Conservation (phyloP, 2,113 vertebrate species). For the Columbina picui region DNA sequence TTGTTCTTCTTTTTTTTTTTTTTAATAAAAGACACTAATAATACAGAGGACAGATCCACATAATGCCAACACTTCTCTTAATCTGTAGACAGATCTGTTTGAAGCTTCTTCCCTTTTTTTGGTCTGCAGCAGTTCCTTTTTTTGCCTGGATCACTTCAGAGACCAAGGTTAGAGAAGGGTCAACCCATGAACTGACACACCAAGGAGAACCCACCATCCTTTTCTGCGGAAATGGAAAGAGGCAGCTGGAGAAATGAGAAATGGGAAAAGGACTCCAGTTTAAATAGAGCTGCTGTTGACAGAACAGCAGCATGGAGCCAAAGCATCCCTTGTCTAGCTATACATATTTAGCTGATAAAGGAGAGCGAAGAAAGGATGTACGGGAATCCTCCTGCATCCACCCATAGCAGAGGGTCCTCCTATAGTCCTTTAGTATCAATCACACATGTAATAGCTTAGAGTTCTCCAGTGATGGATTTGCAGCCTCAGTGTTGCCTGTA, state of each 20-base stretch:
- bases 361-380: rapidly evolving
- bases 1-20: background rate
- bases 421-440: background rate
- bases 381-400: background rate
- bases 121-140: background rate
- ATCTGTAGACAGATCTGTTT: background rate
- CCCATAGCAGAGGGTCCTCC: background rate
- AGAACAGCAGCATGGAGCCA: background rate
- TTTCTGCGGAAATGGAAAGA: background rate
- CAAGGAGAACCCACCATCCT: background rate
- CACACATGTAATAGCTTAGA: background rate
- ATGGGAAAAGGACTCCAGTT: background rate
- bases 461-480: background rate
- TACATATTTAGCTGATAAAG: background rate
- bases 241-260: background rate
- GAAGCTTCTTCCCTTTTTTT: background rate
- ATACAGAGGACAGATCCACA: background rate
- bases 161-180: background rate
- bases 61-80: background rate
- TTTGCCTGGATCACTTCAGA: background rate
- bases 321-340: background rate
- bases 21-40: background rate
- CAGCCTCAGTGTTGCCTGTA: background rate
- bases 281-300: background rate
- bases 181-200: background rate